phyloP scores from a whole-genome alignment of 1,140 invertebrate species.

The Popillia japonica region DNA sequence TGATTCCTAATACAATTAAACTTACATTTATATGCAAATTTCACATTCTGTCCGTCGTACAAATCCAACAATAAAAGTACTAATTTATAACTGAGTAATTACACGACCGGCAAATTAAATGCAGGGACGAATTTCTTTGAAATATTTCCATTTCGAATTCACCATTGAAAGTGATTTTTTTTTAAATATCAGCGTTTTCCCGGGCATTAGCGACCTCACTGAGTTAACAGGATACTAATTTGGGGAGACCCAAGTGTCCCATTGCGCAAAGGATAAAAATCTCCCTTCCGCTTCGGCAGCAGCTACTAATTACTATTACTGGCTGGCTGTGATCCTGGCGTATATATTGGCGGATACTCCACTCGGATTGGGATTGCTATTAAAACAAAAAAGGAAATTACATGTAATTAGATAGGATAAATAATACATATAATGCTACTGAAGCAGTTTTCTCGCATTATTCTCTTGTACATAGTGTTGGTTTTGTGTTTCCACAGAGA shows the following conservation, averaged over 20 bases:
- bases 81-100: not conserved
- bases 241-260: not conserved
- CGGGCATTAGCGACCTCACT: not conserved
- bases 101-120: not conserved
- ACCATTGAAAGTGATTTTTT: not conserved
- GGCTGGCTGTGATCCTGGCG: not conserved
- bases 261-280: slow-evolving; percentile 26
- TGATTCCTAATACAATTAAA: too few species aligned
- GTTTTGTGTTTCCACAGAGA: not conserved
- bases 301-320: slow-evolving; percentile 23
- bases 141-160: not conserved
- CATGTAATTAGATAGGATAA: slow-evolving; percentile 14
- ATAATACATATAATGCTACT: not conserved
- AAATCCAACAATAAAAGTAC: too few species aligned
- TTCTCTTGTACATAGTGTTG: not conserved
- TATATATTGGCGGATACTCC: slow-evolving; percentile 4
- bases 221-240: slow-evolving; percentile 28
- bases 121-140: not conserved
- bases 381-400: slow-evolving; percentile 18
- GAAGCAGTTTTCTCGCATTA: not conserved
- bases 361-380: slow-evolving; percentile 20
- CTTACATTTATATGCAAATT: too few species aligned
- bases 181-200: slow-evolving; percentile 18
- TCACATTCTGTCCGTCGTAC: too few species aligned
- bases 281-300: not conserved